Evolutionary conservation across 1,140 invertebrate species (phyloP).

Genomic region (Drosophila arawakana): DNA sequence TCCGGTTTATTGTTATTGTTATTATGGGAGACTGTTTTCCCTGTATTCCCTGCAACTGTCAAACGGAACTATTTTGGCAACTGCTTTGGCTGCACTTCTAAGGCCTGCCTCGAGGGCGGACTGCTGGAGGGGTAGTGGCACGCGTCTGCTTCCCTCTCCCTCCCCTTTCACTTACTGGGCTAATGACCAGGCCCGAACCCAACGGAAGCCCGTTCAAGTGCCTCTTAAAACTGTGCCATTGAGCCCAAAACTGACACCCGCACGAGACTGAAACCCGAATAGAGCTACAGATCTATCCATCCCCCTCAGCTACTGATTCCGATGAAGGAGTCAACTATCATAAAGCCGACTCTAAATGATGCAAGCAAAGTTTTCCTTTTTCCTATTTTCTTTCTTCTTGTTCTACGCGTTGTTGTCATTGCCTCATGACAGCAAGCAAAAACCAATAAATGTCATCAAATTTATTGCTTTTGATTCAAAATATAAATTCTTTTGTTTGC

Average conservation of each 20-base stretch:
- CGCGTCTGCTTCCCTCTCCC: conserved; percentile 31
- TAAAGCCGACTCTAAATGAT: conserved; percentile 65
- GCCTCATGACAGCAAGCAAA: conserved; percentile 64
- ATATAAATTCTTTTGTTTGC: conserved; percentile 75
- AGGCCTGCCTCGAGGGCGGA: conserved; percentile 36
- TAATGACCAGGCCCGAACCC: conserved; percentile 63
- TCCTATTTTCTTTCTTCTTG: conserved; percentile 1
- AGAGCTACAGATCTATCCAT: conserved; percentile 1
- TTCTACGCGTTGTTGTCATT: conserved; percentile 29
- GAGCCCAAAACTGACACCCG: conserved; percentile 45
- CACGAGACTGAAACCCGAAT: conserved; percentile 32
- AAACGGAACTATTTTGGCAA: conserved; percentile 70
- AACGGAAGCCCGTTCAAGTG: conserved; percentile 70
- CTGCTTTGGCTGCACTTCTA: conserved; percentile 59
- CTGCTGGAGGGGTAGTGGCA: conserved; percentile 28
- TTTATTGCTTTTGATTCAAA: conserved; percentile 81
- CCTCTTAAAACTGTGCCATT: conserved; percentile 47
- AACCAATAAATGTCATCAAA: conserved; percentile 84
- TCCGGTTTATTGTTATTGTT: conserved; percentile 82
- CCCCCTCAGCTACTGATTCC: conserved; percentile 27
- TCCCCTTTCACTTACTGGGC: conserved; percentile 7
- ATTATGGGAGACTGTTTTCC: conserved; percentile 48
- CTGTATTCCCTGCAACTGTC: conserved; percentile 57
- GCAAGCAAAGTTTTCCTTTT: conserved; percentile 68
- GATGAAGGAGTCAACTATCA: conserved; percentile 63